Conservation (phyloP, 2,888 invertebrate genomes). For the Elgonia sp. region DNA sequence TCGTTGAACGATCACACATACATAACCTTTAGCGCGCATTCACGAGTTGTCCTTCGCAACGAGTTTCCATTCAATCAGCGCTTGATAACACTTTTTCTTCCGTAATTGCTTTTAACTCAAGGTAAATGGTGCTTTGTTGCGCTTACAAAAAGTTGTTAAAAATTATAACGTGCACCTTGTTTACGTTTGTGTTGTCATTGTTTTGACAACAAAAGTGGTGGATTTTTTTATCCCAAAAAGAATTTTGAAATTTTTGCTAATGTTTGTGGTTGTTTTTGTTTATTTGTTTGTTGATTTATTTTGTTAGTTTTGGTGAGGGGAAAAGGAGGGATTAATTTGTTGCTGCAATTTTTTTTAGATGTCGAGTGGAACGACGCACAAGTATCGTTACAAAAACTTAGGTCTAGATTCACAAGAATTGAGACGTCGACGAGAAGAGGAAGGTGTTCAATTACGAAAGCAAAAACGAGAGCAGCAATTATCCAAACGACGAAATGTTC, state of each 20-base stretch:
- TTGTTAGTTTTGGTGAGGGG: no score
- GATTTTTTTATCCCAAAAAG: no score
- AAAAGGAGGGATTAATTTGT: conserved; percentile 13
- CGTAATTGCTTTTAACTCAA: no score
- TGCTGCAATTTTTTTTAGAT: conserved; percentile 87
- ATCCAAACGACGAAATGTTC: conserved; percentile 96
- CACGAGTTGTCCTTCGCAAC: no score
- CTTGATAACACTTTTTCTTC: no score
- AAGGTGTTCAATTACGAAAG: conserved; percentile 97
- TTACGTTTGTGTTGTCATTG: neutral
- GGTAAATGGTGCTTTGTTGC: no score
- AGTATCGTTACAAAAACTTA: conserved; percentile 97
- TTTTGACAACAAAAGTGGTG: no score
- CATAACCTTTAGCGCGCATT: no score
- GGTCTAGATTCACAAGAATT: conserved; percentile 97
- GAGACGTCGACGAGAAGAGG: conserved; percentile 96
- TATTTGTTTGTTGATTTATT: neutral
- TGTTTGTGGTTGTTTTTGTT: neutral
- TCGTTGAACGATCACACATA: no score
- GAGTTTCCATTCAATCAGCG: no score
- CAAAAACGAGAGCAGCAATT: conserved; percentile 98
- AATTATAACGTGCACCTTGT: neutral
- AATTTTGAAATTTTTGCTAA: neutral
- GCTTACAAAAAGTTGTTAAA: no score
- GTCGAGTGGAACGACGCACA: conserved; percentile 93